phyloP scores from a whole-genome alignment of 1,140 invertebrate genomes.

The Teleogryllus occipitalis region DNA sequence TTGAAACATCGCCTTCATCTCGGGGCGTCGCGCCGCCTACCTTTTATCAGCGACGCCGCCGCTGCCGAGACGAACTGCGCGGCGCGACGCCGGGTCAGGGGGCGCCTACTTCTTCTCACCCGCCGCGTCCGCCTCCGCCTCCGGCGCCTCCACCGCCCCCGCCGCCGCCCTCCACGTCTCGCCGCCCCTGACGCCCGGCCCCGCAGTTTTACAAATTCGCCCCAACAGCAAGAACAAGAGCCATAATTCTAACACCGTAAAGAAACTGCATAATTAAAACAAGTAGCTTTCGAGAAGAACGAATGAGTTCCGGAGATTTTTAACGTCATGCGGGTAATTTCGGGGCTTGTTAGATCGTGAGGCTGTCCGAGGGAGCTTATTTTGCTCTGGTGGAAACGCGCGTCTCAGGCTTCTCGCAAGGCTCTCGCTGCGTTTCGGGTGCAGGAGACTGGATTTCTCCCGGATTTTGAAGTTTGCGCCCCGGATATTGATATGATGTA shows the following conservation, averaged over 20 bases:
- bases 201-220: conserved; percentile 3
- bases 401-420: too few species aligned
- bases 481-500: too few species aligned
- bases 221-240: not conserved
- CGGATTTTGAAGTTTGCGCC: too few species aligned
- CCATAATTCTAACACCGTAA: conserved; percentile 1
- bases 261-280: conserved; percentile 5
- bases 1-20: not conserved
- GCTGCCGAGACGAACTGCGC: not conserved
- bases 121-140: not conserved
- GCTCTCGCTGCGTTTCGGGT: too few species aligned
- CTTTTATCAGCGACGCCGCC: not conserved
- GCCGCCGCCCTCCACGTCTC: not conserved
- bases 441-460: too few species aligned
- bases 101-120: not conserved
- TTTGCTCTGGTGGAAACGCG: not conserved
- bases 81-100: not conserved
- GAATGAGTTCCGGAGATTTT: not conserved
- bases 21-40: not conserved
- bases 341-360: not conserved
- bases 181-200: not conserved
- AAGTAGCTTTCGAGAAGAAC: not conserved
- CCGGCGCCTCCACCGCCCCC: too few species aligned
- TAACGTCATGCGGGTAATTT: not conserved
- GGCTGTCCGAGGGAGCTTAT: not conserved